Conservation (phyloP, 2,888 invertebrate species). For the Aquatica leii region DNA sequence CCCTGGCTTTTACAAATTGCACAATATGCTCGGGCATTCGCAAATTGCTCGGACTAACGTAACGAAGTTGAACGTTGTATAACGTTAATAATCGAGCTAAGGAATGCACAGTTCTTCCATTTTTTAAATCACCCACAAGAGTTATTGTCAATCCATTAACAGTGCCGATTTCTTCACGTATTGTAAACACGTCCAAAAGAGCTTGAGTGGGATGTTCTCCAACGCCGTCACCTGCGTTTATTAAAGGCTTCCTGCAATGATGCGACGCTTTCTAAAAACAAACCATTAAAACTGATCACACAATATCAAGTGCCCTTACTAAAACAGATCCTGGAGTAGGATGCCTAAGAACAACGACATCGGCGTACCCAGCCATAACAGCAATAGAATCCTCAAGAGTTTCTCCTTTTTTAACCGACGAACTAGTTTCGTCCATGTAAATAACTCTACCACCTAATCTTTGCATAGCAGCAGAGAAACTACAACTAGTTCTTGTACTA, state of each 20-base stretch:
- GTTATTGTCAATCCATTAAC: constrained; percentile 97
- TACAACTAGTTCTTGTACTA: constrained; percentile 95
- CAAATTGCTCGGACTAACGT: constrained; percentile 87
- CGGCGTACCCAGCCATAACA: constrained; percentile 91
- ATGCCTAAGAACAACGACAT: constrained; percentile 93
- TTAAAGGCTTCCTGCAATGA: constrained; percentile 86
- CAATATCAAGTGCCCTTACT: constrained; percentile 65
- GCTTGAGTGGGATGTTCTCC: constrained; percentile 99
- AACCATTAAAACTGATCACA: constrained; percentile 1
- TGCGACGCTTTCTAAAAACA: constrained; percentile 78
- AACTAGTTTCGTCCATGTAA: constrained; percentile 87
- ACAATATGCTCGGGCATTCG: constrained; percentile 91
- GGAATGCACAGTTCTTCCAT: constrained; percentile 98
- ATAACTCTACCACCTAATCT: constrained; percentile 93
- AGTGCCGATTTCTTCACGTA: constrained; percentile 98
- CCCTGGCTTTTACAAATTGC: constrained; percentile 79
- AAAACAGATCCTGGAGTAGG: constrained; percentile 90
- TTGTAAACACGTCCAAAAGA: constrained; percentile 95
- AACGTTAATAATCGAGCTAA: constrained; percentile 90
- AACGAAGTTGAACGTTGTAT: constrained; percentile 92
- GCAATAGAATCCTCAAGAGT: constrained; percentile 87
- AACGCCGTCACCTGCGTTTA: constrained; percentile 97
- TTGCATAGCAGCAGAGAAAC: constrained; percentile 97
- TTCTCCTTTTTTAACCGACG: constrained; percentile 97
- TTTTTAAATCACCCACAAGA: constrained; percentile 97